Evolutionary conservation across 2,113 vertebrate genomes (phyloP), one percentile per base, ranked within the genome.

Genomic region (Salvelinus namaycush): DNA sequence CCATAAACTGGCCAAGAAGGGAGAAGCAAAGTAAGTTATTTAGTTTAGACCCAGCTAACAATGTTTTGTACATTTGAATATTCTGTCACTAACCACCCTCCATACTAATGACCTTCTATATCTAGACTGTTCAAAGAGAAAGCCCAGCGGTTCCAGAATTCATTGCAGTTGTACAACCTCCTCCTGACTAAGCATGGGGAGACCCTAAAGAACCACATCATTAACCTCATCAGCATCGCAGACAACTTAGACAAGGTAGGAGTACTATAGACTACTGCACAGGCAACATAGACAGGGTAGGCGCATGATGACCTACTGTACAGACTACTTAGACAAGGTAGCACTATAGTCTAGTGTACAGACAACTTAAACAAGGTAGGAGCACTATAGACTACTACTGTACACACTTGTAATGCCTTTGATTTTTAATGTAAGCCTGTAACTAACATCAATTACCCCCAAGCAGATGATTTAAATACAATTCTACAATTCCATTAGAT

Each of bases 211-310:
- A 9, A 83, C 73, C 14, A 48, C 69, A 82, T 87, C 66, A 78
- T 39, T 1, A 72, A 88, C 2, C 81, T 88, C 31, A 34, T 71
- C 67, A 77, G 27, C 24, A 81, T 87, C 31, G 88, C 84, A 0
- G 73, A 85, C 51, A 76, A 69, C 8, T 12, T 89, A 7, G 73
- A 74, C 54, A 74, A 80, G 14, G 70, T 71, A 51, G 24, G 7
- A 54, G n/a, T 3, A 22, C 9, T 49, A 11, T 9, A 64, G 16
- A n/a, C 22, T 62, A 51, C 49, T 51, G 49, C 14, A 51, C 49
- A 34, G 31, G 31, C 31, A 34, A 66, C 8, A 5, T 88, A 5
- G 71, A 74, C 44, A 72, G 76, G 14, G 70, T 71, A 49, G 24
- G 6, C 27, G n/a, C 3, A 22, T 3, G 49, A 22, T 8, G 31